These are phyloP conservation scores for Camelus dromedarius DNA, from an alignment of 2,113 vertebrate species.

Conservation along the genomic window DNA sequence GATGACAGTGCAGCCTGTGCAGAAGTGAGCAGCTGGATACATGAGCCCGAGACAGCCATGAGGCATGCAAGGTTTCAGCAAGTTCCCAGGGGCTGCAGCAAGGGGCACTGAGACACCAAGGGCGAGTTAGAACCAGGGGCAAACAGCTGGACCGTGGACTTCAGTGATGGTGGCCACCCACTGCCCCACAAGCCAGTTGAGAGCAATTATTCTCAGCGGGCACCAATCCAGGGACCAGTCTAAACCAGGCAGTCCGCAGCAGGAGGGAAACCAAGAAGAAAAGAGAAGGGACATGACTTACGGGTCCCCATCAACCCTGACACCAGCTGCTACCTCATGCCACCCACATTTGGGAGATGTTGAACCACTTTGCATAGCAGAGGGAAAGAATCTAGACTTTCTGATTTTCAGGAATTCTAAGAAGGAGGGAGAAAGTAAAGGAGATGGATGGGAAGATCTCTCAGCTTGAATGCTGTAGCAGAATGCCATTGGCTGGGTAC, in stretches of 20 bases:
- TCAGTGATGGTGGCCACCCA: not conserved
- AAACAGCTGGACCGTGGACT: not conserved
- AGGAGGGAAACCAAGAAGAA: not conserved
- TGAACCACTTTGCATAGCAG: not conserved
- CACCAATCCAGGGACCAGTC: too few relatives aligned
- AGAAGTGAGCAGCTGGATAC: not conserved
- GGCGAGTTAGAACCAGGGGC: not conserved
- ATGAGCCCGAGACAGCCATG: rapidly evolving
- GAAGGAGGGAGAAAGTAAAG: not conserved
- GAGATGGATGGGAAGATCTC: not conserved
- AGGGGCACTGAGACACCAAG: not conserved
- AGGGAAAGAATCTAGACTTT: not conserved
- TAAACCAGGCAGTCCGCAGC: not conserved
- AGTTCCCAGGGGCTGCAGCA: not conserved
- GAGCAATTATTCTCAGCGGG: not conserved
- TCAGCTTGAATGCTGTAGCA: not conserved
- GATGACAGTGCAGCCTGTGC: not conserved
- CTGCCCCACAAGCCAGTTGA: not conserved
- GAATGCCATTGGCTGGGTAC: not conserved
- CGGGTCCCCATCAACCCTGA: not conserved
- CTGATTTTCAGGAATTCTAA: not conserved
- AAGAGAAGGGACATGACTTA: not conserved
- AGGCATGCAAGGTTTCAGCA: not conserved
- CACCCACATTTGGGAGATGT: not conserved
- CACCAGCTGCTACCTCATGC: not conserved